Conservation (phyloP, 2,113 vertebrate species). For the Empidonax traillii region DNA sequence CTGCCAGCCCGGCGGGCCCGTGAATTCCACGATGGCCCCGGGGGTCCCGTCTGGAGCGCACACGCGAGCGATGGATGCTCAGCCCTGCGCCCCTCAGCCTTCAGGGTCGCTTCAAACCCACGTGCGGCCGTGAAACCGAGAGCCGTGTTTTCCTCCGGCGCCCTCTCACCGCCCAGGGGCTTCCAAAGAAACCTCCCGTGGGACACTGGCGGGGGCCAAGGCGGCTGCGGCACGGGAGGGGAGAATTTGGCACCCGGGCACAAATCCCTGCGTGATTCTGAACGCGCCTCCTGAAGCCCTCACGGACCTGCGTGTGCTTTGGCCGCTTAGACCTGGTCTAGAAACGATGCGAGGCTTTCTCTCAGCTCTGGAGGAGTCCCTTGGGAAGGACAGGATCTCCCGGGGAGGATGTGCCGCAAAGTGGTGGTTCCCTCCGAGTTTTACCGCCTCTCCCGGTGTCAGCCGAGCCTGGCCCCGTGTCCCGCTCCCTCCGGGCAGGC, state of each 20-base stretch:
- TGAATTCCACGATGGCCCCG: not conserved
- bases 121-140: not conserved
- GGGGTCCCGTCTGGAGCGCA: not conserved
- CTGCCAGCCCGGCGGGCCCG: slow-evolving; percentile 44
- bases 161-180: not conserved
- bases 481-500: not conserved
- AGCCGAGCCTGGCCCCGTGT: not conserved
- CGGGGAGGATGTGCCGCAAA: not conserved
- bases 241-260: not conserved
- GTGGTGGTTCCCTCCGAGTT: not conserved
- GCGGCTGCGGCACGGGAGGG: not conserved
- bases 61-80: not conserved
- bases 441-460: not conserved
- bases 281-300: not conserved
- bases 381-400: not conserved
- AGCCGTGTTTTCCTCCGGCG: not conserved
- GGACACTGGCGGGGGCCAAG: not conserved
- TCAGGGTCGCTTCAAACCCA: not conserved
- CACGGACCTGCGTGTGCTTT: not conserved
- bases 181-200: not conserved
- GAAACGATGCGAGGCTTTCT: not conserved
- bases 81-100: not conserved
- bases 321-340: not conserved
- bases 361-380: not conserved
- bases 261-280: not conserved